A percentile compares a stretch with the other conserved stretches of the same genome.
Evolutionary conservation across 2,888 invertebrate genomes (phyloP).

Genomic region (Tipula confusa): DNA sequence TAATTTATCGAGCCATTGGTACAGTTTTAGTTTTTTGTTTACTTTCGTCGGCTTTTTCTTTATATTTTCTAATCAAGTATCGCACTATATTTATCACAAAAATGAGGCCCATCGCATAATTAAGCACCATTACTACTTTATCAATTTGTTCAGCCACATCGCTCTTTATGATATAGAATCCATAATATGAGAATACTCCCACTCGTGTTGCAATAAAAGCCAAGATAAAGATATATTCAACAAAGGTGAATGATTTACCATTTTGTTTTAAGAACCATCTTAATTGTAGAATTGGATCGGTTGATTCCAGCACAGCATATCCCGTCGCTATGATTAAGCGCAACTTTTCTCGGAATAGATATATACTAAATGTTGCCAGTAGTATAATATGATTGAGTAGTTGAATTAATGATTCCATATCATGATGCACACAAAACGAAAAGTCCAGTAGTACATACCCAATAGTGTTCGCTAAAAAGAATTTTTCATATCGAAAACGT

Average conservation of each 20-base stretch:
- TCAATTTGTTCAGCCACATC: not conserved
- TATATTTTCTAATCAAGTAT: not conserved
- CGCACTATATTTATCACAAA: not conserved
- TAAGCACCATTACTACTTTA: not conserved
- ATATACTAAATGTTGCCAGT: not conserved
- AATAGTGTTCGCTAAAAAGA: not conserved
- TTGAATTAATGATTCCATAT: not conserved
- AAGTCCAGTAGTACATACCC: not conserved
- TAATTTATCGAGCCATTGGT: not conserved
- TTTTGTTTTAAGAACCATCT: slow-evolving; percentile 52
- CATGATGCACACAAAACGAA: not conserved
- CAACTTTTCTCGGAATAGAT: not conserved
- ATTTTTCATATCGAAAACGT: not conserved
- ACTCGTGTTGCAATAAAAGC: not conserved
- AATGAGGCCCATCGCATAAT: not conserved
- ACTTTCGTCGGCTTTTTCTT: not conserved
- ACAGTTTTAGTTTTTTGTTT: not conserved
- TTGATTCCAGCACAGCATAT: slow-evolving; percentile 56
- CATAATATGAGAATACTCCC: not conserved
- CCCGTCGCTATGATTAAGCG: slow-evolving; percentile 40
- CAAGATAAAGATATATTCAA: not conserved
- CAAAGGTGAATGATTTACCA: not conserved
- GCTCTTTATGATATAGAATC: not conserved
- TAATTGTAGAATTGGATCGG: slow-evolving; percentile 59
- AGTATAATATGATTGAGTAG: slow-evolving; percentile 25